phyloP scores from a whole-genome alignment of 2,113 vertebrate species.

The Cariama cristata region DNA sequence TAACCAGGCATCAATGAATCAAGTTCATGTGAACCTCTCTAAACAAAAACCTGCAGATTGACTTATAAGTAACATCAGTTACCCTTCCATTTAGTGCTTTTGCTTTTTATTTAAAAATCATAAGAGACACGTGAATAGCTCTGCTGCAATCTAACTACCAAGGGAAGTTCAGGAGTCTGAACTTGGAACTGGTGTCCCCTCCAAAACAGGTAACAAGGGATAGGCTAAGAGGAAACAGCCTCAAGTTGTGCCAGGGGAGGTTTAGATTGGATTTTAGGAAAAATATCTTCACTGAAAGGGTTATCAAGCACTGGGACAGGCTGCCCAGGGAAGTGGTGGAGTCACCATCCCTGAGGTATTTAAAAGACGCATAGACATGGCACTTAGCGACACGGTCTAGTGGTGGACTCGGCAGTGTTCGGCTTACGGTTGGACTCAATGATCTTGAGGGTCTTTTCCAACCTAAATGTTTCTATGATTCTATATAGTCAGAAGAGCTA shows the following conservation, averaged over 20 bases:
- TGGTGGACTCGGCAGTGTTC: not conserved
- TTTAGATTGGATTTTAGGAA: not conserved
- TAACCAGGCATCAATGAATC: not conserved
- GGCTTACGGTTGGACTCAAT: not conserved
- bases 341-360: not conserved
- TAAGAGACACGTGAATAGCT: not conserved
- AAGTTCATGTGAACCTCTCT: not conserved
- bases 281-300: not conserved
- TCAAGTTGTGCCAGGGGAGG: not conserved
- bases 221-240: not conserved
- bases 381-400: not conserved
- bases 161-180: not conserved
- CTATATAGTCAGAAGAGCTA: not conserved
- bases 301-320: not conserved
- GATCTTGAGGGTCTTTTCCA: not conserved
- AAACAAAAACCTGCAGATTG: not conserved
- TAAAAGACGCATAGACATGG: not conserved
- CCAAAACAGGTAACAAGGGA: not conserved
- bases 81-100: not conserved
- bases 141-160: not conserved
- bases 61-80: not conserved
- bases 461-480: not conserved
- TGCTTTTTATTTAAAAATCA: not conserved
- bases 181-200: not conserved
- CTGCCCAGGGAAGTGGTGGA: not conserved